Percentiles rank a stretch among this genome's conserved stretches.
Conservation (phyloP, 2,113 vertebrate species). For the Lepus europaeus region DNA sequence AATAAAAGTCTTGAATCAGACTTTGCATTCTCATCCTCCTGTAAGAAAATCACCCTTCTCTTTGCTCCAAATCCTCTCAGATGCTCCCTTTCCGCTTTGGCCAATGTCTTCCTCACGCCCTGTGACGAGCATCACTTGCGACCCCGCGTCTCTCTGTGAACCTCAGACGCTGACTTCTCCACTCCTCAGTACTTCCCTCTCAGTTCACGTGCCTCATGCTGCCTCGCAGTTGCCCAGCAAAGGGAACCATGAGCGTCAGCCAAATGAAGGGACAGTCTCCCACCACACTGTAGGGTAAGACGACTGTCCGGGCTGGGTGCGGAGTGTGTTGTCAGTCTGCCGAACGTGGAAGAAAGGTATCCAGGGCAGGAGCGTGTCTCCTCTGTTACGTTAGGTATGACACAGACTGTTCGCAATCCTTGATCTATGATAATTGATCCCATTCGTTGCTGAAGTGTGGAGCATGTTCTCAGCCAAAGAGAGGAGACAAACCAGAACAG, state of each 20-base stretch:
- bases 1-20: background rate
- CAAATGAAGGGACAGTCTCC: background rate
- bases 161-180: background rate
- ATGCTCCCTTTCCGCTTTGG: background rate
- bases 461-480: background rate
- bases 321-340: background rate
- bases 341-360: background rate
- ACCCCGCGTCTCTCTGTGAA: background rate
- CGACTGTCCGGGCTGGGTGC: too few relatives aligned
- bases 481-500: background rate
- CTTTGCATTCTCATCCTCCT: background rate
- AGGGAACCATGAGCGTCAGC: background rate
- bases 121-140: background rate
- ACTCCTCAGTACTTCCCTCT: background rate
- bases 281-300: background rate
- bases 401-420: background rate
- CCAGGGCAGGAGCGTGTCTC: constrained; percentile 3
- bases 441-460: background rate
- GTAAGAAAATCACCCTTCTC: background rate
- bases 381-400: background rate
- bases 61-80: background rate
- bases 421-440: constrained; percentile 19
- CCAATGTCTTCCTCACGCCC: background rate
- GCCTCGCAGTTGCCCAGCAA: background rate
- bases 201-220: background rate